Percentiles rank a stretch among this genome's conserved stretches.
Conservation (phyloP, 2,113 vertebrate genomes). For the Cynoglossus semilaevis region DNA sequence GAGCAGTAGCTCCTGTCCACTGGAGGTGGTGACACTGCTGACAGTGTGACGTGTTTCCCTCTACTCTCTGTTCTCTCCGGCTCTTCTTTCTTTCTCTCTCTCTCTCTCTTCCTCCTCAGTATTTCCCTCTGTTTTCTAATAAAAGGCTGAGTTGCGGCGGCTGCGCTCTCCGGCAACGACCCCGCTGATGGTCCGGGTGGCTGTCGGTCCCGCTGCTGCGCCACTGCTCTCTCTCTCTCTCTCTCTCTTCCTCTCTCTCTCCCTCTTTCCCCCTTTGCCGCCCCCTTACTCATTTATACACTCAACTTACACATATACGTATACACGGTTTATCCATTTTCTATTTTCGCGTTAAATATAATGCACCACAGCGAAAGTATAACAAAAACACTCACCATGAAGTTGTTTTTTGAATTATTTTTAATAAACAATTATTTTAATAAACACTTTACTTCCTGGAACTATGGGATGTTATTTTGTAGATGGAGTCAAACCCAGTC, state of each 20-base stretch:
- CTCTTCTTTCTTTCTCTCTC: no score
- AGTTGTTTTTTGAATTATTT: no score
- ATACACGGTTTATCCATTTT: no score
- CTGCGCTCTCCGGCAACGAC: constrained; percentile 48
- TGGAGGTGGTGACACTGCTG: constrained; percentile 34
- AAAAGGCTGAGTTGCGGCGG: constrained; percentile 25
- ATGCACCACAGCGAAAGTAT: no score
- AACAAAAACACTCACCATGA: no score
- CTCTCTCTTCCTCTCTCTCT: not conserved
- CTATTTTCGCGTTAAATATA: no score
- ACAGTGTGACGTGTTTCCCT: constrained; percentile 1
- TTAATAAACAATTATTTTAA: no score
- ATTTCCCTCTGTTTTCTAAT: constrained; percentile 5
- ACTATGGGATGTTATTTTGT: no score
- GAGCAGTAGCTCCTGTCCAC: constrained; percentile 47
- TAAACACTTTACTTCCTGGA: no score
- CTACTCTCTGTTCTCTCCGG: not conserved
- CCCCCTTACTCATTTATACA: no score
- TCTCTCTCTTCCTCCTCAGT: not conserved
- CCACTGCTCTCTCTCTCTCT: constrained; percentile 22
- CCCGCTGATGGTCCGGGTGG: constrained; percentile 58
- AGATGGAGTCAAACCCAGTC: no score
- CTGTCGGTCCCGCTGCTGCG: constrained; percentile 66
- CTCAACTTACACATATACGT: no score
- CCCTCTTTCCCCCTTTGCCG: not conserved